Percentiles rank a stretch among this genome's conserved stretches.
Conservation (phyloP, 2,888 invertebrate species). For the Bellardia bayeri region DNA sequence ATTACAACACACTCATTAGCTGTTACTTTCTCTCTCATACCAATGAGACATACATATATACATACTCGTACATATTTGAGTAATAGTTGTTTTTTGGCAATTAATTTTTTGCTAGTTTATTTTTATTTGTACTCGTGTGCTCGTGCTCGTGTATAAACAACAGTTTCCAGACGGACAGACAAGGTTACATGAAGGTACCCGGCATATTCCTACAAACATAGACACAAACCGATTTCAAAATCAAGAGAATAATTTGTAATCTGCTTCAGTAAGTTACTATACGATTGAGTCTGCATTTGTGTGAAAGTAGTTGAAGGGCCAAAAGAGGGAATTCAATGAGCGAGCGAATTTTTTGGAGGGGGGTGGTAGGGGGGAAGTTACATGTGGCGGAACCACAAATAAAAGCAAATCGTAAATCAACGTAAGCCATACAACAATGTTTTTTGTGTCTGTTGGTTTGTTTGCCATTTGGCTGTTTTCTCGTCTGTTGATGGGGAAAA, state of each 20-base stretch:
- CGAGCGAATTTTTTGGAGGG: background rate
- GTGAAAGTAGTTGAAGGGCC: background rate
- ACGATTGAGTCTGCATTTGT: background rate
- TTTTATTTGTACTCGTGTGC: background rate
- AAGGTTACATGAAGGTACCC: slow-evolving; percentile 44
- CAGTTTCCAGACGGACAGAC: slow-evolving; percentile 40
- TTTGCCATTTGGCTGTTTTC: background rate
- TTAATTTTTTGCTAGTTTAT: slow-evolving; percentile 43
- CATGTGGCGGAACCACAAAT: slow-evolving; percentile 61
- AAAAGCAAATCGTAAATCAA: slow-evolving; percentile 71
- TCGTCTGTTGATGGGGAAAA: slow-evolving; percentile 12
- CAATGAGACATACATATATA: background rate
- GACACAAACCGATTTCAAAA: slow-evolving; percentile 20
- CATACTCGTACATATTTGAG: background rate
- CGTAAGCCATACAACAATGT: slow-evolving; percentile 55
- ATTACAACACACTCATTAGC: background rate
- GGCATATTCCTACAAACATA: background rate
- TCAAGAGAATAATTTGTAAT: slow-evolving; percentile 32
- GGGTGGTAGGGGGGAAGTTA: background rate
- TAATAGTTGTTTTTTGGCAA: slow-evolving; percentile 38
- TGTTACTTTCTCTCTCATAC: background rate
- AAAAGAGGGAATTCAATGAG: slow-evolving; percentile 16
- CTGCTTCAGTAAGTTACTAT: slow-evolving; percentile 19
- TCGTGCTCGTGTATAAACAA: background rate
- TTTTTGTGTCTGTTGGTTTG: slow-evolving; percentile 35